phyloP scores from a whole-genome alignment of 2,113 vertebrate species.

The Charadrius vociferus region DNA sequence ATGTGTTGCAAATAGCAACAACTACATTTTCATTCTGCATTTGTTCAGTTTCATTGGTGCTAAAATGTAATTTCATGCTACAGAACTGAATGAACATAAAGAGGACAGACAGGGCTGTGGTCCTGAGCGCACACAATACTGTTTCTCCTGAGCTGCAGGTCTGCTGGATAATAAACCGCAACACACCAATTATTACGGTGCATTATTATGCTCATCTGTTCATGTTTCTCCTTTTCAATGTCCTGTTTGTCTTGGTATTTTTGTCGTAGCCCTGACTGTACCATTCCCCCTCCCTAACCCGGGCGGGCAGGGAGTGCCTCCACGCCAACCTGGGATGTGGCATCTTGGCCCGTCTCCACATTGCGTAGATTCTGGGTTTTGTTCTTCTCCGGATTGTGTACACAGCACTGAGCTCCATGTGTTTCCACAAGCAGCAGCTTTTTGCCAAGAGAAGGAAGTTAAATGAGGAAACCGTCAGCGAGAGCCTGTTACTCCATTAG shows the following conservation, averaged over 20 bases:
- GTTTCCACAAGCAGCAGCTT: neutral
- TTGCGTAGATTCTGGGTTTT: neutral
- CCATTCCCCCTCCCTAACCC: rapidly evolving
- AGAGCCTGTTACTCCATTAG: neutral
- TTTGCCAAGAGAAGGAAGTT: neutral
- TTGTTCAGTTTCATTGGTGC: neutral
- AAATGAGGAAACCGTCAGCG: neutral
- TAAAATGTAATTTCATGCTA: neutral
- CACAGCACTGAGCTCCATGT: neutral
- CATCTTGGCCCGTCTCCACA: rapidly evolving
- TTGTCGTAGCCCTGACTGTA: neutral
- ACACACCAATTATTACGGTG: rapidly evolving
- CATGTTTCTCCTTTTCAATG: neutral
- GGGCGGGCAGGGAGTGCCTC: too few relatives aligned
- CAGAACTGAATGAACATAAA: neutral
- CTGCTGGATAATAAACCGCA: neutral
- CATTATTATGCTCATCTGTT: neutral
- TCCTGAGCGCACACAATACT: neutral
- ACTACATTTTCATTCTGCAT: neutral
- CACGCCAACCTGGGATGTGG: rapidly evolving
- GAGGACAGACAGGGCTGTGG: neutral
- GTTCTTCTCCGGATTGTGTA: neutral
- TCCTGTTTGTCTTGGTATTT: neutral
- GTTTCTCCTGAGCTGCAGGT: neutral
- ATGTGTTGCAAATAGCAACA: neutral